Evolutionary conservation across 2,888 invertebrate species (phyloP).

Genomic region (Thereva nobilitata): DNA sequence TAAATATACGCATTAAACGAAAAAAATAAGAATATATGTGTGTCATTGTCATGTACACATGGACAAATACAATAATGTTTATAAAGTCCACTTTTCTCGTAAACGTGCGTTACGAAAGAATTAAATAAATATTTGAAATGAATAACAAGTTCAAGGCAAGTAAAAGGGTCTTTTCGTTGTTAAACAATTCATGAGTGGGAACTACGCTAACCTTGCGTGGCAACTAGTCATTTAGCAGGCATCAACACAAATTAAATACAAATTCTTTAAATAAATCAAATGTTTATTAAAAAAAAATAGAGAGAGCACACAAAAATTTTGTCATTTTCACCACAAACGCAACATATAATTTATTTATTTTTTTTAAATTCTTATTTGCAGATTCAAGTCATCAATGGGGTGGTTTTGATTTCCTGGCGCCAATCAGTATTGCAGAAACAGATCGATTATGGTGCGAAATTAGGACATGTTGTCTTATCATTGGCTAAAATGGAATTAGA

Average conservation of each 20-base stretch:
- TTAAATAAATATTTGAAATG: no score
- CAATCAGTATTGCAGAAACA: conserved; percentile 84
- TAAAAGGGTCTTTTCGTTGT: background rate
- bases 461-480: conserved; percentile 79
- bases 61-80: no score
- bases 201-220: conserved; percentile 12
- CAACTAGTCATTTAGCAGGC: conserved; percentile 3
- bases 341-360: background rate
- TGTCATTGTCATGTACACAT: no score
- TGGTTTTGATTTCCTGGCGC: conserved; percentile 83
- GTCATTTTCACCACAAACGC: no score
- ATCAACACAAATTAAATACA: background rate
- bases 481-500: conserved; percentile 85
- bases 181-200: conserved; percentile 9
- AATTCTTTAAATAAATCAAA: background rate
- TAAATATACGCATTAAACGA: no score
- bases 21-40: no score
- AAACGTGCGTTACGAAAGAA: no score
- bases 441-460: conserved; percentile 86
- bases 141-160: no score
- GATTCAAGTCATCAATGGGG: conserved; percentile 88
- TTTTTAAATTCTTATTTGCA: conserved; percentile 58
- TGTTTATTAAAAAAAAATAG: conserved; percentile 2
- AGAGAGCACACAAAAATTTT: background rate
- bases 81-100: no score